Evolutionary conservation across 2,888 invertebrate species (phyloP), one percentile per base, ranked within the genome.

Genomic region (Aquatica leii): DNA sequence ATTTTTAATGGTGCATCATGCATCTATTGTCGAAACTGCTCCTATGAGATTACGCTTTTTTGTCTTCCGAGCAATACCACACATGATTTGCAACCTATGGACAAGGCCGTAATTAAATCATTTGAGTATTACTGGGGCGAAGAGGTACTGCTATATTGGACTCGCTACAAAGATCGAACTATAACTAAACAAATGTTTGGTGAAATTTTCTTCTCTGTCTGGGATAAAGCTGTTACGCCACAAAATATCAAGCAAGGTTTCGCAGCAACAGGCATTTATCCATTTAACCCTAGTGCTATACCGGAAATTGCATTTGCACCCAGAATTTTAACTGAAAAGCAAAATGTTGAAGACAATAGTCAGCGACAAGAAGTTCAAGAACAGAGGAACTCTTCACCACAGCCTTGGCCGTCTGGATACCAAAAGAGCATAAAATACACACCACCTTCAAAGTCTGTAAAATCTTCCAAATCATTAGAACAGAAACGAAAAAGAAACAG

Each of bases 71-170:
- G 72, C 50, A 77, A 77, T 54, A 76, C 75, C 0, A 76, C 75
- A 0, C 74, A 76, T 59, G 74, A 75, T 49, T 52, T 76, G 9
- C 76, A 76, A 65, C 75, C 74, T 4, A 69, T 76, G 68, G 75
- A 74, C 65, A 76, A 77, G 63, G 51, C 71, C 4, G 70, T 73
- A 9, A 74, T 74, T 64, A 41, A 69, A 43, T 67, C 74, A 2
- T 77, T 73, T 65, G 74, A 77, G 64, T 59, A 67, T 54, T 71
- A 70, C 67, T 78, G 76, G 76, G 76, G 78, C 63, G 68, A 76
- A 57, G 74, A 76, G 69, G 69, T 77, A 4, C 56, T 77, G 8
- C 61, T 66, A 34, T 77, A 75, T 64, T 76, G 74, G 74, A 72
- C 63, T 14, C 31, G 64, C 21, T 40, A 67, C 59, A 57, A 56